Base-by-base conservation (phyloP, 2,888 invertebrate genomes). In the Lapara coniferarum region DNA sequence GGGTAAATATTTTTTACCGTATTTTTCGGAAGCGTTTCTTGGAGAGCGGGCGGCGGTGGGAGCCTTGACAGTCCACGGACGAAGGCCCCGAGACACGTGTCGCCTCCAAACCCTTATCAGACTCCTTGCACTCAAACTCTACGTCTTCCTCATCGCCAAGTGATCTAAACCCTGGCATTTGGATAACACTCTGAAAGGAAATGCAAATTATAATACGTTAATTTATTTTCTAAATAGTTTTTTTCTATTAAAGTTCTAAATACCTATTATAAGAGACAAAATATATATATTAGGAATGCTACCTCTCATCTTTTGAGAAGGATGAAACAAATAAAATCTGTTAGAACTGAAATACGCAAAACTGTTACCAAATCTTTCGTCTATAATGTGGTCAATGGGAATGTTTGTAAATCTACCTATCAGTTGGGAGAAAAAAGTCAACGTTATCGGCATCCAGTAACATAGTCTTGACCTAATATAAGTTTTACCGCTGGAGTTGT, bases 141-240 rank as follows among this genome's bases (percentile, higher is more conserved):
- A 98, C 97, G 77, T 96, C 96, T 86, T 98, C 98, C 67, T 97
- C 97, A 79, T 98, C 98, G 1, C 97, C 98, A 76, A 98, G 91
- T 69, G 98, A 98, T 73, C 97, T 95, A 88, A 98, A 98, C 7
- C 98, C 98, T 63, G 95, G 94, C 97, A 98, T 98, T 92, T 97
- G 96, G 79, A 98, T 97, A 71, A 97, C 98, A 81, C 97, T 97
- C 98, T 98, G 95, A 89, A 95, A 84, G 74, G 68, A 69, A 73
- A 12, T 53, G 67, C n/a, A 53, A 25, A 63, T 53, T 10, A 59
- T 68, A 66, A n/a, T 8, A 7, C 37, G 37, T 37, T 37, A 37
- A 7, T 37, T 37, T 6, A 2, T 37, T 3, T 37, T 3, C 37
- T 3, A 37, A 8, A 37, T 37, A 37, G 37, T 37, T 37, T 37